phyloP scores from a whole-genome alignment of 2,888 invertebrate genomes.

The Crocallis elinguaria region DNA sequence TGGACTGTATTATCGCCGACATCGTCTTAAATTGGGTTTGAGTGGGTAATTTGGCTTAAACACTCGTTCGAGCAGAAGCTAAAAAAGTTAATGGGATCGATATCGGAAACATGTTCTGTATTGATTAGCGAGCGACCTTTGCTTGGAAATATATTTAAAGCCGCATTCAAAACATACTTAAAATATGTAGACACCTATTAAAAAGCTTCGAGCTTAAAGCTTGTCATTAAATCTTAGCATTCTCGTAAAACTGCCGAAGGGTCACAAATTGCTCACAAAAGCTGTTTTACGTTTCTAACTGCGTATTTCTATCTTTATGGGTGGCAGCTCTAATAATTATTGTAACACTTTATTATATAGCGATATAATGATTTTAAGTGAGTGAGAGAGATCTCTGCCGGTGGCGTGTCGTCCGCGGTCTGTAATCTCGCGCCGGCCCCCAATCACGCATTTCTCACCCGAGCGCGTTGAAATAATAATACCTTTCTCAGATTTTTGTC shows the following conservation, averaged over 20 bases:
- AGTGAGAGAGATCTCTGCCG: slow-evolving; percentile 71
- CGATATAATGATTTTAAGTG: slow-evolving; percentile 78
- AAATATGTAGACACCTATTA: no score
- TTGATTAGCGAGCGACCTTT: slow-evolving; percentile 20
- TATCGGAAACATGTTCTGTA: slow-evolving; percentile 47
- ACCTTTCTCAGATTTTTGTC: slow-evolving; percentile 79
- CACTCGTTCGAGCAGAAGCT: slow-evolving; percentile 56
- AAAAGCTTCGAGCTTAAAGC: slow-evolving; percentile 4
- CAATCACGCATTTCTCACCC: slow-evolving; percentile 85
- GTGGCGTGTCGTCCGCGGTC: slow-evolving; percentile 75
- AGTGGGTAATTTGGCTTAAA: slow-evolving; percentile 56
- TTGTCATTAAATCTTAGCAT: slow-evolving; percentile 28
- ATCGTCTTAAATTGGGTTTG: slow-evolving; percentile 55
- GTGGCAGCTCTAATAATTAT: slow-evolving; percentile 69
- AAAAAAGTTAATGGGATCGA: slow-evolving; percentile 52
- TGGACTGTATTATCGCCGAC: slow-evolving; percentile 59
- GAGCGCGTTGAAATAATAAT: slow-evolving; percentile 84
- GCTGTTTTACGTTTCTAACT: slow-evolving; percentile 24
- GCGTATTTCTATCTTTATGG: slow-evolving; percentile 50
- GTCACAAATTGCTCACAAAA: slow-evolving; percentile 36
- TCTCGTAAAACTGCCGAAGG: slow-evolving; percentile 29
- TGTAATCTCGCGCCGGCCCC: slow-evolving; percentile 81
- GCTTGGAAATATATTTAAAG: slow-evolving; percentile 6
- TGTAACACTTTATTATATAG: slow-evolving; percentile 81
- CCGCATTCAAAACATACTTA: slow-evolving; percentile 14